Base-by-base conservation (phyloP, 1,140 invertebrate species). In the Copidosoma floridanum region DNA sequence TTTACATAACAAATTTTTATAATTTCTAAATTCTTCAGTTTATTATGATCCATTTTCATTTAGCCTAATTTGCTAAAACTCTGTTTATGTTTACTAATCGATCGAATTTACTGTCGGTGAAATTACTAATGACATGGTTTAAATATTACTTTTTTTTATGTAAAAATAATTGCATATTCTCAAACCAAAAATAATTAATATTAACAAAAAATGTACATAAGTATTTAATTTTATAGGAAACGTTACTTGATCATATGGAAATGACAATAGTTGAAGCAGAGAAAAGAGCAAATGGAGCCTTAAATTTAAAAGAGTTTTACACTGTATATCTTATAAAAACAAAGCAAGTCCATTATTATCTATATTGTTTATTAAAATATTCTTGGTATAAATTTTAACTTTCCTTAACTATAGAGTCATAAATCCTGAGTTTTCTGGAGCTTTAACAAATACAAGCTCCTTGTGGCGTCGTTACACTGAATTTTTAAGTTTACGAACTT, bases 321-420 rank as follows among this genome's bases (percentile, higher is more conserved):
- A 91, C 89, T 10, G 90, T 92, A 6, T 93, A 93, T 79, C 82
- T 92, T 68, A 87, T 93, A 69, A 90, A 93, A 83, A 87, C 89
- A 56, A 92, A 88, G 88, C 90, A 79, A 83, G 83, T 83, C 40
- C 50, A 65, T 38, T 65, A 29, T 20, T 11, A 24, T 47, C 51
- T 52, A 20, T 7, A 38, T 2, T 65, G 66, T 41, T 48, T 65
- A 70, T 53, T 48, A 43, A 37, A 35, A 23, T 23, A 27, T 14
- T 21, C 53, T 59, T n/a, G 27, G 12, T 23, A 37, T 27, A 37
- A 46, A 27, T 40, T 20, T 38, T 24, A 43, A 18, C 18, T 51
- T 16, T 47, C 20, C 57, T 43, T 57, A 61, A 53, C 68, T 82
- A 10, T 68, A 91, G 89, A 81, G 85, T 90, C 18, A 89, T 84